Percentiles rank a stretch among this genome's conserved stretches.
Evolutionary conservation across 1,140 invertebrate species (phyloP).

Genomic region (Eumaeus atala): DNA sequence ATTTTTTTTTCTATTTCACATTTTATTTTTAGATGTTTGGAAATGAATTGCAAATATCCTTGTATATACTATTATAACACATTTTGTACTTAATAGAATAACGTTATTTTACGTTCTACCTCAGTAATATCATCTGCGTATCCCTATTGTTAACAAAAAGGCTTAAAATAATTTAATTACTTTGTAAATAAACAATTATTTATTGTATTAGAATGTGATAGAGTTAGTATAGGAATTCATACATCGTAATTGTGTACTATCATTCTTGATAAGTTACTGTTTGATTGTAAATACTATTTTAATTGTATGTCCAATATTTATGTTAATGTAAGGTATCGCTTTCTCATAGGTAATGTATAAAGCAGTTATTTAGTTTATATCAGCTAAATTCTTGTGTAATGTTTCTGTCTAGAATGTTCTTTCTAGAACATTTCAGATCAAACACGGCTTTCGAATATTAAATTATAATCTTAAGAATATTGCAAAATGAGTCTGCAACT

Average conservation of each 20-base stretch:
- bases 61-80: constrained; percentile 31
- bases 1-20: no score
- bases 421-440: no score
- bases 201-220: constrained; percentile 17
- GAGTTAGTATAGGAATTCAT: background rate
- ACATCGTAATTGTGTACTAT: constrained; percentile 7
- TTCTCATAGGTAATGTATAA: constrained; percentile 1
- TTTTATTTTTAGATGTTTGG: constrained; percentile 9
- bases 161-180: constrained; percentile 6
- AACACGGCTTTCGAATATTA: no score
- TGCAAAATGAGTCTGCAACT: no score
- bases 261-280: no score
- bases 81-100: constrained; percentile 43
- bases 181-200: constrained; percentile 23
- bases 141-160: background rate
- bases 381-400: no score
- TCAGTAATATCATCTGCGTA: constrained; percentile 25
- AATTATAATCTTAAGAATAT: no score
- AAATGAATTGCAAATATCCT: constrained; percentile 18
- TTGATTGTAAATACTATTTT: constrained; percentile 5
- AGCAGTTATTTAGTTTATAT: constrained; percentile 9
- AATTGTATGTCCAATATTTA: constrained; percentile 8
- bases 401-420: no score
- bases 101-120: constrained; percentile 51
- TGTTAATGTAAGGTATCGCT: constrained; percentile 10